Base-by-base conservation (phyloP, 2,888 invertebrate species). In the Acleris emargana region DNA sequence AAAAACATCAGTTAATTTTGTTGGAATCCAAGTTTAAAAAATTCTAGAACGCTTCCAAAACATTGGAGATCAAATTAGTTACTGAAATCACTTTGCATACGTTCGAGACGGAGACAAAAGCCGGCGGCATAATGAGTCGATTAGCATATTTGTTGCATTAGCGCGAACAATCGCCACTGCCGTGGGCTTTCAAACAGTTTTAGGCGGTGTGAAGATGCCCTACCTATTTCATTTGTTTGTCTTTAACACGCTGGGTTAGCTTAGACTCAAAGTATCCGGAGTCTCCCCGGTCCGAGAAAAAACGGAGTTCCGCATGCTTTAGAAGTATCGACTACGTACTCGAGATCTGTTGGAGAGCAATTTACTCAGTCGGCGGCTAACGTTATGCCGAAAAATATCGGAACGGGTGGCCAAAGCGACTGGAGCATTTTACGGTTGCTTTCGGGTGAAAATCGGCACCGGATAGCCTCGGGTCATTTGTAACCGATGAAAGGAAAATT, bases 141-240 rank as follows among this genome's bases (percentile, higher is more conserved):
- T 88, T 88, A 85, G 83, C 88, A 88, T 89, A 86, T 87, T 87
- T 80, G 82, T 80, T 83, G 86, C 86, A 83, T 88, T 86, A 84
- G 67, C 47, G 57, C 53, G 68, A 66, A 68, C 70, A 69, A 61
- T 63, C 43, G 60, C n/a, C 54, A 52, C 42, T 28, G 62, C 22
- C 42, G 25, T 50, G 55, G 62, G 62, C 62, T 59, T 60, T 60
- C 59, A 59, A 47, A 60, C 49, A 18, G 52, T 53, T 47, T 63
- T 53, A 50, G 54, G 55, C 62, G 20, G 58, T 51, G 42, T 52
- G 25, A 57, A 57, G 57, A 57, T 60, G 60, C 60, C 52, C 32
- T 60, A 60, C 45, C 45, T n/a, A 52, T 45, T 52, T 42, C 28
- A 49, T 17, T 17, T 49, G 18, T 51, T 55, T 45, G 45, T 17